Conservation (phyloP, 2,797 vertebrate genomes). For the Pempheris klunzingeri region DNA sequence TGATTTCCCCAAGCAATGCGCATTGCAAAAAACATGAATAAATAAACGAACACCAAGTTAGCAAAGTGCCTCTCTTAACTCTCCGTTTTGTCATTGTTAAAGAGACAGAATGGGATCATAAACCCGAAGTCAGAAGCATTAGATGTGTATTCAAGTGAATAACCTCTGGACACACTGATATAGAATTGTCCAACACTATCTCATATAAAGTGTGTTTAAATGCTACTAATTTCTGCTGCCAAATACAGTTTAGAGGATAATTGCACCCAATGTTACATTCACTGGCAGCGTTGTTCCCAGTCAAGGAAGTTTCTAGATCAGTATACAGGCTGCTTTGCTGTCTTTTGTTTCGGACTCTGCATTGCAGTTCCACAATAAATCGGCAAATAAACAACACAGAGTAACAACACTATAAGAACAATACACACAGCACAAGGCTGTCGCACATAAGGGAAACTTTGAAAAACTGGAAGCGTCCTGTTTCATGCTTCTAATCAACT, state of each 20-base stretch:
- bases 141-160: background rate
- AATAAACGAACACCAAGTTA: constrained; percentile 36
- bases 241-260: background rate
- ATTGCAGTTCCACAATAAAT: background rate
- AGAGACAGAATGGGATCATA: constrained; percentile 9
- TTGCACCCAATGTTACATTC: background rate
- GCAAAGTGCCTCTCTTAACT: constrained; percentile 12
- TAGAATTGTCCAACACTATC: background rate
- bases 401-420: background rate
- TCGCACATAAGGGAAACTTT: too few species aligned
- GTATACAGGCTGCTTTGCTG: too few species aligned
- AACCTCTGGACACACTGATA: background rate
- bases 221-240: background rate
- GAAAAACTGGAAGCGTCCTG: background rate
- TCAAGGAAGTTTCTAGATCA: constrained; percentile 20
- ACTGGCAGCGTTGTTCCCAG: constrained; percentile 11
- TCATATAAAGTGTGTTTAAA: background rate
- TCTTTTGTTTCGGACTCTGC: constrained; percentile 1
- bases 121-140: constrained; percentile 7
- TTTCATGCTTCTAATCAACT: background rate
- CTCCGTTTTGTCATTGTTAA: constrained; percentile 11
- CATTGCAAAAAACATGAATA: constrained; percentile 38
- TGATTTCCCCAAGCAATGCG: constrained; percentile 33
- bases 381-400: background rate
- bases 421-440: background rate